A percentile compares a stretch with the other conserved stretches of the same genome.
phyloP scores from a whole-genome alignment of 2,888 invertebrate genomes.

The Protodeltote pygarga region DNA sequence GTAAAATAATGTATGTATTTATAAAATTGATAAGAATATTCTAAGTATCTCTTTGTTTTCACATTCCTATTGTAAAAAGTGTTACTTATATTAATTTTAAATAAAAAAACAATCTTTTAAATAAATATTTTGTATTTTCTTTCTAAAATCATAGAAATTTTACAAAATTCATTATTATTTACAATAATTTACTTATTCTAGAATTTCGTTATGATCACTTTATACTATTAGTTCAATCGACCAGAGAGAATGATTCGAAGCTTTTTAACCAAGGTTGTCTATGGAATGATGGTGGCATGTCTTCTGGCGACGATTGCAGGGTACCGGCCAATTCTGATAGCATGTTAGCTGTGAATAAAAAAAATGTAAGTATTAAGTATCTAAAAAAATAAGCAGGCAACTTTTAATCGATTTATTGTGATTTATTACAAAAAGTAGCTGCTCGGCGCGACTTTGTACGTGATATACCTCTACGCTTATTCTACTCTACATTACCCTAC shows the following conservation, averaged over 20 bases:
- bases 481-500: too few species aligned
- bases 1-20: conserved; percentile 6
- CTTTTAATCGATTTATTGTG: too few species aligned
- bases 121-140: conserved; percentile 47
- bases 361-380: background rate
- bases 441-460: too few species aligned
- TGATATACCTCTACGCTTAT: too few species aligned
- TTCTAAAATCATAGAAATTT: conserved; percentile 25
- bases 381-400: too few species aligned
- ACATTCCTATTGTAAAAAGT: conserved; percentile 48
- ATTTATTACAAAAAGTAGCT: too few species aligned
- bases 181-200: conserved; percentile 46
- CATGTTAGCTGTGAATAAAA: conserved; percentile 66
- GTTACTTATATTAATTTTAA: conserved; percentile 33
- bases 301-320: conserved; percentile 67
- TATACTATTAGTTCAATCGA: conserved; percentile 56
- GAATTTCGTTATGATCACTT: conserved; percentile 12
- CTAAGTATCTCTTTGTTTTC: conserved; percentile 27
- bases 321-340: conserved; percentile 66
- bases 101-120: conserved; percentile 41
- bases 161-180: conserved; percentile 47
- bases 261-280: conserved; percentile 70
- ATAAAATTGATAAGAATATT: conserved; percentile 12
- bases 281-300: conserved; percentile 65
- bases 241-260: conserved; percentile 67